Evolutionary conservation across 2,888 invertebrate genomes (phyloP).

Genomic region (Halictus ligatus): DNA sequence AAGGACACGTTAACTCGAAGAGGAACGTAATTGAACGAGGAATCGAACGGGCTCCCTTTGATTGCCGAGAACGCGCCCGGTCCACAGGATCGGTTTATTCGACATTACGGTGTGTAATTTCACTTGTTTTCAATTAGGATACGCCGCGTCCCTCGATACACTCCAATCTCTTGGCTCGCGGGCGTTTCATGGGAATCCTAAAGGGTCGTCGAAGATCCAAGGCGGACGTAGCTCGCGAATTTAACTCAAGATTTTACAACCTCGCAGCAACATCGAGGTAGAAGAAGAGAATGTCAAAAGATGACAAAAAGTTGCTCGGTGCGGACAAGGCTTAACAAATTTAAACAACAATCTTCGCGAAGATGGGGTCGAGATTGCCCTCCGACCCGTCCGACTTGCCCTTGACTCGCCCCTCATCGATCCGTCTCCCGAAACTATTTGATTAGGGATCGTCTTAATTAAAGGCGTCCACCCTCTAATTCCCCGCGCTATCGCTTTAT

Average conservation of each 20-base stretch:
- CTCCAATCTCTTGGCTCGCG: not conserved
- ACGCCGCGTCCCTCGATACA: not conserved
- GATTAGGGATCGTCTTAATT: constrained; percentile 64
- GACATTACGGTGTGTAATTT: constrained; percentile 27
- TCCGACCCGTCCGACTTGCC: constrained; percentile 12
- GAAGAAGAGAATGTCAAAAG: too few species aligned
- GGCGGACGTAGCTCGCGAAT: not conserved
- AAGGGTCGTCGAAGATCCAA: not conserved
- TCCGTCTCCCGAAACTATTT: constrained; percentile 54
- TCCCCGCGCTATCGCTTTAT: constrained; percentile 42
- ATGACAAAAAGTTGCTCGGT: not conserved
- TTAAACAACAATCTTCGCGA: constrained; percentile 5
- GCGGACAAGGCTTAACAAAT: not conserved
- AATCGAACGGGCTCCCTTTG: constrained; percentile 35
- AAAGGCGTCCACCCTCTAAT: constrained; percentile 55
- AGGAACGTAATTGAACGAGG: constrained; percentile 43
- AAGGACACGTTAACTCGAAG: constrained; percentile 29
- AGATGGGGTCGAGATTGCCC: not conserved
- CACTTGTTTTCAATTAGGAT: constrained; percentile 5
- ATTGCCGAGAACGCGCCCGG: constrained; percentile 13
- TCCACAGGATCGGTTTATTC: constrained; percentile 21
- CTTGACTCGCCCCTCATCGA: constrained; percentile 37
- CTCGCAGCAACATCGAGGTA: too few species aligned
- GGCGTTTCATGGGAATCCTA: not conserved
- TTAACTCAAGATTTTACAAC: not conserved